phyloP scores from a whole-genome alignment of 2,888 invertebrate species.

The Perizoma flavofasciatum region DNA sequence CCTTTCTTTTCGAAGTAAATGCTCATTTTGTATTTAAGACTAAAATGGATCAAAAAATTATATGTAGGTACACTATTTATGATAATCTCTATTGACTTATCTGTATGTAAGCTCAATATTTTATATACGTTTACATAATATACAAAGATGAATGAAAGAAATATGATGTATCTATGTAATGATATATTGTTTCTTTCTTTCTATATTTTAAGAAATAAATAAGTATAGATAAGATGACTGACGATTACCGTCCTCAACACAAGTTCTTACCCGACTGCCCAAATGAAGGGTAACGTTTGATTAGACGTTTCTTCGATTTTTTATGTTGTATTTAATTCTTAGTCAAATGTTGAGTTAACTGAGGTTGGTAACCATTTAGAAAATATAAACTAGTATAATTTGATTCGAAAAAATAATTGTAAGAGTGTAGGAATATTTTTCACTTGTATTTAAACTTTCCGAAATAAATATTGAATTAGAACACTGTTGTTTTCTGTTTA shows the following conservation, averaged over 20 bases:
- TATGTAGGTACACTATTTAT: background rate
- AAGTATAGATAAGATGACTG: slow-evolving; percentile 43
- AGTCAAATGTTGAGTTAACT: slow-evolving; percentile 58
- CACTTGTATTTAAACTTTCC: slow-evolving; percentile 76
- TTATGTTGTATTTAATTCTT: slow-evolving; percentile 49
- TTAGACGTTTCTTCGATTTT: slow-evolving; percentile 24
- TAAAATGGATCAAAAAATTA: slow-evolving; percentile 15
- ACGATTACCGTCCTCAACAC: slow-evolving; percentile 54
- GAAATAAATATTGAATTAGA: slow-evolving; percentile 61
- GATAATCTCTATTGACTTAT: slow-evolving; percentile 18
- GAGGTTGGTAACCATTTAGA: slow-evolving; percentile 36
- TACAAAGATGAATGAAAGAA: slow-evolving; percentile 43
- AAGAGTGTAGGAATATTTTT: slow-evolving; percentile 62
- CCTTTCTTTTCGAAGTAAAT: slow-evolving; percentile 58
- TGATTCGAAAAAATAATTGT: slow-evolving; percentile 44
- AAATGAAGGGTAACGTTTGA: slow-evolving; percentile 30
- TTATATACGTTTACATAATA: slow-evolving; percentile 45
- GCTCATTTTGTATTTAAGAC: slow-evolving; percentile 49
- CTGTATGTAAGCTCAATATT: slow-evolving; percentile 43
- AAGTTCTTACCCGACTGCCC: too few relatives aligned
- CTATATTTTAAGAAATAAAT: slow-evolving; percentile 42
- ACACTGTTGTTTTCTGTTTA: slow-evolving; percentile 10
- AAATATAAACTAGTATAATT: slow-evolving; percentile 58
- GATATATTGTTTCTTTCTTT: slow-evolving; percentile 47
- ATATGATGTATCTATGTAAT: slow-evolving; percentile 48